Percentiles rank a stretch among this genome's conserved stretches.
These are phyloP conservation scores for Phenganax marumi DNA, from an alignment of 92 coral and sea anemone species.

Conservation along the genomic window DNA sequence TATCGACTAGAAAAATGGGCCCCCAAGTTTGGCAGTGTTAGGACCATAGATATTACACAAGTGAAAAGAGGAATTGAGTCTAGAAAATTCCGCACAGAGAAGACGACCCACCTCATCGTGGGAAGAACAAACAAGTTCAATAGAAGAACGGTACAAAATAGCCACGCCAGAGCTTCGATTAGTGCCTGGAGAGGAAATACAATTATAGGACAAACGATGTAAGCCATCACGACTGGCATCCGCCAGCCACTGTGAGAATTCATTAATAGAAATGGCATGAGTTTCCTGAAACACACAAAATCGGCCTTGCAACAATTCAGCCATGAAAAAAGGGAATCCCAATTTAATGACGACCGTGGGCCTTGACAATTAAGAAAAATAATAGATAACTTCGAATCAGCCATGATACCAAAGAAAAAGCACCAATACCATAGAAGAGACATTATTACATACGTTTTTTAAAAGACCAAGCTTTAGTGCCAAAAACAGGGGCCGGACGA, in stretches of 20 bases:
- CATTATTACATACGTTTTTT: too few relatives aligned
- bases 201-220: neutral
- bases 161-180: constrained; percentile 26
- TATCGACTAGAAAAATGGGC: constrained; percentile 22
- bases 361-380: constrained; percentile 30
- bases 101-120: neutral
- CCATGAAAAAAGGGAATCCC: constrained; percentile 20
- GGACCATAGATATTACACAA: constrained; percentile 21
- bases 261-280: constrained; percentile 9
- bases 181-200: constrained; percentile 18
- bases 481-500: too few relatives aligned
- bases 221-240: neutral
- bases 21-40: neutral
- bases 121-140: neutral
- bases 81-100: neutral
- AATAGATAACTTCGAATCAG: neutral
- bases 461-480: too few relatives aligned
- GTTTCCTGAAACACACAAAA: constrained; percentile 40
- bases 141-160: neutral
- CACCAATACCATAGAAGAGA: too few relatives aligned
- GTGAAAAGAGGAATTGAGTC: neutral
- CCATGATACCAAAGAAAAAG: neutral
- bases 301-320: constrained; percentile 19
- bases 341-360: neutral
- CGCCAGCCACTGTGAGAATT: constrained; percentile 29